A percentile compares a stretch with the other conserved stretches of the same genome.
Conservation (phyloP, 1,140 invertebrate genomes). For the Potamilus streckersoni region DNA sequence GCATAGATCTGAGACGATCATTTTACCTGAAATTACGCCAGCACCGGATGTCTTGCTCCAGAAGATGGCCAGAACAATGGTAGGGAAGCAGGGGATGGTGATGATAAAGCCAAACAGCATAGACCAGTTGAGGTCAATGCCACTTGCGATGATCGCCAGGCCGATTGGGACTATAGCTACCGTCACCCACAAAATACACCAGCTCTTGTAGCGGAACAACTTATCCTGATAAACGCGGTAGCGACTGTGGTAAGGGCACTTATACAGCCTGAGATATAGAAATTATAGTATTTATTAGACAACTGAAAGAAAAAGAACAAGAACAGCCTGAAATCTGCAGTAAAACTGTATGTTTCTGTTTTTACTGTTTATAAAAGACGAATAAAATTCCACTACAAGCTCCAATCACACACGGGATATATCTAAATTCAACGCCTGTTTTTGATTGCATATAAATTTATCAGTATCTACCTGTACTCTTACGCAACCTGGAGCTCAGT, state of each 20-base stretch:
- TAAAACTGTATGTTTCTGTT: no score
- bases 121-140: conserved; percentile 53
- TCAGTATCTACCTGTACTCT: no score
- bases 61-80: conserved; percentile 44
- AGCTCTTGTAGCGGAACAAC: conserved; percentile 54
- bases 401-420: no score
- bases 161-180: conserved; percentile 49
- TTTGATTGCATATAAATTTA: no score
- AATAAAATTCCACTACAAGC: no score
- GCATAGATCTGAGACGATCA: neutral
- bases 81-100: conserved; percentile 52
- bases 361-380: no score
- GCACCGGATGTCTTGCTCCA: conserved; percentile 48
- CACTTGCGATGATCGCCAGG: conserved; percentile 34
- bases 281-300: no score
- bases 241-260: conserved; percentile 28
- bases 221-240: conserved; percentile 54
- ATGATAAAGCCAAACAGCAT: conserved; percentile 47
- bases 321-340: no score
- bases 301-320: no score
- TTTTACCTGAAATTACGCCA: conserved; percentile 46
- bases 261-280: conserved; percentile 17
- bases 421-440: no score
- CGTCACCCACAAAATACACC: conserved; percentile 57
- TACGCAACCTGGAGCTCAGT: no score